A percentile compares a stretch with the other conserved stretches of the same genome.
phyloP scores from a whole-genome alignment of 2,797 vertebrate genomes.

The Sebastes nivosus region DNA sequence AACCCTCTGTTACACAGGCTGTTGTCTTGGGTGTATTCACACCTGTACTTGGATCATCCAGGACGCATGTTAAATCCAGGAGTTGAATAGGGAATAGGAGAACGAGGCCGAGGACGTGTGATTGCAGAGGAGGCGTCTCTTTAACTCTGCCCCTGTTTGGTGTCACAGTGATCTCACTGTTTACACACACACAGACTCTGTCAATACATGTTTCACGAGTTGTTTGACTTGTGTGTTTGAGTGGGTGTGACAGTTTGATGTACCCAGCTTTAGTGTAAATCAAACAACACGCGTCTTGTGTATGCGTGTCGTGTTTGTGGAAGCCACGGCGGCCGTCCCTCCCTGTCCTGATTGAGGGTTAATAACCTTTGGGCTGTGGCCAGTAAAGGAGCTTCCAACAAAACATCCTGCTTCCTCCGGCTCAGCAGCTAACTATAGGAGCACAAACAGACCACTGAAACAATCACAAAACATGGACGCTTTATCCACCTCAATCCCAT shows the following conservation, averaged over 20 bases:
- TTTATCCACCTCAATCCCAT: background rate
- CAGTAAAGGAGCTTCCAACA: slow-evolving; percentile 47
- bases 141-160: background rate
- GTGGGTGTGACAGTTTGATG: background rate
- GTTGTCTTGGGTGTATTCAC: too few species aligned
- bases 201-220: background rate
- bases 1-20: too few species aligned
- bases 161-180: slow-evolving; percentile 10
- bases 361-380: slow-evolving; percentile 53
- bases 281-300: background rate
- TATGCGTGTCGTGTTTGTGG: background rate
- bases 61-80: too few species aligned
- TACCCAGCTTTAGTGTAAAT: background rate
- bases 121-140: background rate
- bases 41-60: too few species aligned
- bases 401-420: slow-evolving; percentile 69
- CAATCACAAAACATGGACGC: background rate
- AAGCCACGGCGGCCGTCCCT: background rate
- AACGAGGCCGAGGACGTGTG: background rate
- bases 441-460: slow-evolving; percentile 5
- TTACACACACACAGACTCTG: slow-evolving; percentile 11
- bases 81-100: background rate
- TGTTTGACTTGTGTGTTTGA: background rate
- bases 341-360: slow-evolving; percentile 40
- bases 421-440: slow-evolving; percentile 39